These are phyloP conservation scores for Noctua janthe DNA, from an alignment of 2,888 invertebrate species.

Conservation along the genomic window DNA sequence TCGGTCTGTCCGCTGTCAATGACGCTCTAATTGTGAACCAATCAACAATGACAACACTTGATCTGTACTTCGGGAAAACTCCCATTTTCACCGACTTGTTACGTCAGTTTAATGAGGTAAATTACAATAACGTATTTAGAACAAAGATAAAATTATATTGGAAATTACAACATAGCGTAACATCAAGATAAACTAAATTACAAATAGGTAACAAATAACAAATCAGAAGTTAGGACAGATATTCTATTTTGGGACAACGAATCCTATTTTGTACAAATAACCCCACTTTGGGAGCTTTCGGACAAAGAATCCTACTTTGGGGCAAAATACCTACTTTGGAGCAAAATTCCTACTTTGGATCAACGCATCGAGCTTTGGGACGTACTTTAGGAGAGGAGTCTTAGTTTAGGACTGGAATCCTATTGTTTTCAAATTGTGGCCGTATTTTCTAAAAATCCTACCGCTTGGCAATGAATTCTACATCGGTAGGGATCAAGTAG, in stretches of 20 bases:
- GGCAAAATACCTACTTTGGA: not conserved
- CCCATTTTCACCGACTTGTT: conserved; percentile 33
- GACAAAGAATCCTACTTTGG: not conserved
- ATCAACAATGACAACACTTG: conserved; percentile 23
- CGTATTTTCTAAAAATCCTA: not conserved
- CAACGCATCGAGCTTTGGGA: not conserved
- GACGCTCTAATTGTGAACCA: conserved; percentile 43
- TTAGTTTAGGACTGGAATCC: not conserved
- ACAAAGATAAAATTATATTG: not conserved
- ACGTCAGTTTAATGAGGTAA: conserved; percentile 39
- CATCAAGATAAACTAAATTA: not conserved
- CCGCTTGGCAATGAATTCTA: not conserved
- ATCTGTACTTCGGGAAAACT: conserved; percentile 34
- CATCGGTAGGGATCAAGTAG: not conserved
- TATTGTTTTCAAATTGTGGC: not conserved
- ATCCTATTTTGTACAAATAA: not conserved
- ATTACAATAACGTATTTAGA: not conserved
- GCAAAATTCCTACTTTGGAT: not conserved
- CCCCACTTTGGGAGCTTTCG: not conserved
- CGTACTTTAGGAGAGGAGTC: not conserved
- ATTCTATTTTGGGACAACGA: not conserved
- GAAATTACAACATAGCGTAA: not conserved
- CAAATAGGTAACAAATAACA: not conserved
- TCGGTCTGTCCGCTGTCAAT: conserved; percentile 46
- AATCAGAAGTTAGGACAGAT: not conserved